phyloP scores from a whole-genome alignment of 2,113 vertebrate species.

The Camarhynchus parvulus region DNA sequence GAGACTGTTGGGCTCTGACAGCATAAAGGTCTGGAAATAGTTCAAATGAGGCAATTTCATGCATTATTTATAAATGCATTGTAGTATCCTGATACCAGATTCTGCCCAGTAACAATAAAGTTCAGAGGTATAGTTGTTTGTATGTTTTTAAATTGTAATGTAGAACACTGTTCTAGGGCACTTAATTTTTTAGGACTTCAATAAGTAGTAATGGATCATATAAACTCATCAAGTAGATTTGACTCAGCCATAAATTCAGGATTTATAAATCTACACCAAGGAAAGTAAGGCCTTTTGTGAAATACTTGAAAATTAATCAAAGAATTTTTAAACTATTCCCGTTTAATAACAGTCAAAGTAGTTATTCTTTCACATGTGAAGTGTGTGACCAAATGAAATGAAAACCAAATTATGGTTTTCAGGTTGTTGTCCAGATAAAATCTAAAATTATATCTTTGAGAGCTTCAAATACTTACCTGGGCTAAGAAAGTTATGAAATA shows the following conservation, averaged over 20 bases:
- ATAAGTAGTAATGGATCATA: not conserved
- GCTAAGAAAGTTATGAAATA: not conserved
- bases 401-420: not conserved
- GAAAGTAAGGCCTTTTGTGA: not conserved
- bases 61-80: not conserved
- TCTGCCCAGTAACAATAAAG: not conserved
- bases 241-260: not conserved
- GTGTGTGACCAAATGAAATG: not conserved
- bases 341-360: not conserved
- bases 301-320: not conserved
- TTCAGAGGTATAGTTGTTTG: not conserved
- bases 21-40: not conserved
- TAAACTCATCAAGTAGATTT: not conserved
- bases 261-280: not conserved
- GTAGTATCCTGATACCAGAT: not conserved
- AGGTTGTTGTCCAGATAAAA: not conserved
- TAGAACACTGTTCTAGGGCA: not conserved
- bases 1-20: not conserved
- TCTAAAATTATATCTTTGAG: not conserved
- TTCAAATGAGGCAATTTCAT: slow-evolving; percentile 1
- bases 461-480: not conserved
- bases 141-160: not conserved
- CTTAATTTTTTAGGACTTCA: not conserved
- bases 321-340: not conserved
- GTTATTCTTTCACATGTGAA: not conserved